Base-by-base conservation (phyloP, 1,140 invertebrate genomes). In the Ostrea edulis region DNA sequence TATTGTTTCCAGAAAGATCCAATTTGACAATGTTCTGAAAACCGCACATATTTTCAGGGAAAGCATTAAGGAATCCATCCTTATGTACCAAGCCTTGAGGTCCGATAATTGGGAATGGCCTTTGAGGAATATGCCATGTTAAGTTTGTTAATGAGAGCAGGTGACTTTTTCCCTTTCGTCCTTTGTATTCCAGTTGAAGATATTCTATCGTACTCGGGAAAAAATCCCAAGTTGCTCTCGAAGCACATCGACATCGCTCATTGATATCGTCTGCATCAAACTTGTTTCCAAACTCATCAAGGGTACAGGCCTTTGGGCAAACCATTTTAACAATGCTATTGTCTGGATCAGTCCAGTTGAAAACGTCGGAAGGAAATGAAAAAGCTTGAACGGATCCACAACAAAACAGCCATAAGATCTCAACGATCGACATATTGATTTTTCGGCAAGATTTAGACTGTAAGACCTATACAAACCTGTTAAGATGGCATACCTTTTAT, bases 1-100 rank as follows among this genome's bases (percentile, higher is more conserved):
- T 81, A 20, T 44, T 17, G 44, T 89, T 89, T 12, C 55, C 14
- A n/a, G n/a, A 29, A 44, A 89, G 44, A 14, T 86, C 71, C 1
- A 87, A 85, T 68, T 84, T 62, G 14, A 89, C 85, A 12, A 86
- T 71, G 17, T 51, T 58, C 20, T 52, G 82, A 87, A 87, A 89
- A n/a, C n/a, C 17, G 53, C 88, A 89, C 8, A 89, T 62, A n/a
- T 89, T 89, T 2, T 22, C 17, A 17, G 88, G 88, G 25, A 89
- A 14, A 25, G 52, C 7, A 1, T 51, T 29, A 12, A 87, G n/a
- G 44, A 84, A 84, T 85, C 82, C 88, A 53, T 88, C 12, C 58
- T 44, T 77, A 54, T 86, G 55, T 9, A 8, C n/a, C 11, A 71
- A 11, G 25, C 7, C 25, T 71, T 71, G 65, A 25, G 65, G n/a